phyloP scores from a whole-genome alignment of 2,113 vertebrate genomes.

The Nipponia nippon region DNA sequence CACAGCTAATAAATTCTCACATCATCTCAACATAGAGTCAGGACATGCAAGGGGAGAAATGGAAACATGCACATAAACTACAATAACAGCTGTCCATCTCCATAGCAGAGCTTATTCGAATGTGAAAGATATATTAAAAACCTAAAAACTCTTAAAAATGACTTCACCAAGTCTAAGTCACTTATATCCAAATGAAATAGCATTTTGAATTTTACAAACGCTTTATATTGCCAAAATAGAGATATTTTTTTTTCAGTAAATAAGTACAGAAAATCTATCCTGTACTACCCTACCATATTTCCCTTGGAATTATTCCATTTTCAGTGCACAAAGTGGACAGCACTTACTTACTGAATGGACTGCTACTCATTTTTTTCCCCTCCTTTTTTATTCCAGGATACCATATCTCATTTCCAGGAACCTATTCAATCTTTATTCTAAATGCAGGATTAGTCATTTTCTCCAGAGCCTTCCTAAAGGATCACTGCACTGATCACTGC shows the following conservation, averaged over 20 bases:
- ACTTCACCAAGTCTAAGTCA: background rate
- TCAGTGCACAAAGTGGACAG: background rate
- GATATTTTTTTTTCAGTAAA: background rate
- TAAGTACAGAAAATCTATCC: background rate
- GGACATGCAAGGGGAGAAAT: background rate
- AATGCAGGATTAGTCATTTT: background rate
- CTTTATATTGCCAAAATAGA: background rate
- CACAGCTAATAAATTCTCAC: background rate
- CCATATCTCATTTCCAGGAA: background rate
- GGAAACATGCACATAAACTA: background rate
- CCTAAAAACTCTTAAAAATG: background rate
- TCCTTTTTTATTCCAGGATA: background rate
- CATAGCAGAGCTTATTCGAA: background rate
- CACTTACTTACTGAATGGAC: background rate
- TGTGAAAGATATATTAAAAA: background rate
- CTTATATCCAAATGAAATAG: background rate
- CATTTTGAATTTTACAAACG: background rate
- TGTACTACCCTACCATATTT: background rate
- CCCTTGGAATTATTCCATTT: background rate
- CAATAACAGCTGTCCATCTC: background rate
- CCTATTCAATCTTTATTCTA: background rate
- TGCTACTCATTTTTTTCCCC: background rate
- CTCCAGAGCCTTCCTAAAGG: background rate
- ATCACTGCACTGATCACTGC: background rate
- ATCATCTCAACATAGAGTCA: background rate